Evolutionary conservation across 2,797 vertebrate genomes (phyloP), one percentile per base, ranked within the genome.

Genomic region (Brachyrhaphis roseni): DNA sequence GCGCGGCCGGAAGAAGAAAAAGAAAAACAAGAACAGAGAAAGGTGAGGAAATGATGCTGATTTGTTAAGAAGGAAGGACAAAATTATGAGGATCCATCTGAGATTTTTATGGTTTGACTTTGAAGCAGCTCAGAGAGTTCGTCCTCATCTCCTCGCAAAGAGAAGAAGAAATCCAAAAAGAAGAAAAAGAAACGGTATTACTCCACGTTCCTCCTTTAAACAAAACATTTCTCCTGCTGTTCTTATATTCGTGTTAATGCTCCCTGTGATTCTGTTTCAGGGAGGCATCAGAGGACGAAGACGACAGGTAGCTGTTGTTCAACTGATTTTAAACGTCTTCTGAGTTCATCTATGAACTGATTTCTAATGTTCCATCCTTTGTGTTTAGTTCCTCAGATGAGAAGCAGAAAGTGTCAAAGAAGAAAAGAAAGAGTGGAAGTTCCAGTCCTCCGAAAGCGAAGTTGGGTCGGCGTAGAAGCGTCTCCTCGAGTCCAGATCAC

Each of bases 1-100:
- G 84, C 96, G 96, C 76, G 96, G 97, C 79, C 96, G 96, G 18
- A 98, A 98, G 94, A 98, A 97, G 90, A 97, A 97, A 31, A 96
- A 96, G 93, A 96, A 95, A 85, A 97, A 96, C 85, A 95, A 94
- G 87, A 93, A 47, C 76, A 91, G 92, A 90, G 95, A 95, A 55
- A 93, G 95, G 96, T 96, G 79, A 93, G 88, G 8, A 0, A 13
- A 66, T 8, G 0, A 73, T 20, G 3, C 34, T 10, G 5, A 28
- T 20, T 1, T n/a, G 70, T 8, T 68, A 15, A 28, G 10, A n/a
- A 59, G 39, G 76, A 26, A 2, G 1, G 16, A 16, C 31, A 1
- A 15, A 39, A 1, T 4, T 75, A 57, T 72, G 39, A 62, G 1
- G 0, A 0, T 15, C 20, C 11, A 0, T 49, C 12, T 85, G 36